These are phyloP conservation scores for Heteromurus nitidus DNA, from an alignment of 2,888 invertebrate genomes.

Conservation along the genomic window DNA sequence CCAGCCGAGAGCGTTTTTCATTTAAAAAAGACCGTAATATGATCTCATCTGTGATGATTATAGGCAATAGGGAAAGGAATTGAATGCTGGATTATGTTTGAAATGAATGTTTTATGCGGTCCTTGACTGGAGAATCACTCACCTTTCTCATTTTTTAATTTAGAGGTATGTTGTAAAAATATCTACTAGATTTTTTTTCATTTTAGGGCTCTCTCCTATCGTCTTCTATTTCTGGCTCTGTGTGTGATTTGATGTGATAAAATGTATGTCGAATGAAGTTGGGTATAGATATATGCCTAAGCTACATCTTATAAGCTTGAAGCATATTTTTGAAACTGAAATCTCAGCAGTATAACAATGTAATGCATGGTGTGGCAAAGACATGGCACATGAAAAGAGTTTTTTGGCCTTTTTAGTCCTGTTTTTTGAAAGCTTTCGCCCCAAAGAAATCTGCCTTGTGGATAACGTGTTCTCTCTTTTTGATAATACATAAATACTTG, in stretches of 20 bases:
- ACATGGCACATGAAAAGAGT: conserved; percentile 31
- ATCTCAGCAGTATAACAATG: conserved; percentile 33
- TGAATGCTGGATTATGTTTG: background rate
- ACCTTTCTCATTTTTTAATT: conserved; percentile 9
- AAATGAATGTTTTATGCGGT: background rate
- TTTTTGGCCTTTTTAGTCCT: conserved; percentile 11
- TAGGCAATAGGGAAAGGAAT: background rate
- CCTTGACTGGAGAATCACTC: conserved; percentile 2
- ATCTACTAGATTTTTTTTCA: conserved; percentile 2
- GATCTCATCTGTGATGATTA: conserved; percentile 1
- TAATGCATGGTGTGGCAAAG: conserved; percentile 28
- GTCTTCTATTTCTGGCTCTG: conserved; percentile 10
- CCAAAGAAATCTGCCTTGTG: conserved; percentile 3
- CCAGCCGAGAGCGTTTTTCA: conserved; percentile 10
- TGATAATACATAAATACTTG: no score
- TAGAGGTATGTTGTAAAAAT: background rate
- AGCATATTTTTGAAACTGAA: conserved; percentile 1
- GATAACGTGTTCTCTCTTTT: background rate
- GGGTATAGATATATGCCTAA: no score
- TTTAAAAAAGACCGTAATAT: conserved; percentile 3
- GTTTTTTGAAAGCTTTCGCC: conserved; percentile 4
- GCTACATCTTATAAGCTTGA: conserved; percentile 23
- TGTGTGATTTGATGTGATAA: conserved; percentile 46
- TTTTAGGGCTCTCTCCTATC: background rate
- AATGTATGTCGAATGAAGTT: conserved; percentile 19